A percentile compares a stretch with the other conserved stretches of the same genome.
These are phyloP conservation scores for Alethe diademata DNA, from an alignment of 2,113 vertebrate species.

Conservation along the genomic window DNA sequence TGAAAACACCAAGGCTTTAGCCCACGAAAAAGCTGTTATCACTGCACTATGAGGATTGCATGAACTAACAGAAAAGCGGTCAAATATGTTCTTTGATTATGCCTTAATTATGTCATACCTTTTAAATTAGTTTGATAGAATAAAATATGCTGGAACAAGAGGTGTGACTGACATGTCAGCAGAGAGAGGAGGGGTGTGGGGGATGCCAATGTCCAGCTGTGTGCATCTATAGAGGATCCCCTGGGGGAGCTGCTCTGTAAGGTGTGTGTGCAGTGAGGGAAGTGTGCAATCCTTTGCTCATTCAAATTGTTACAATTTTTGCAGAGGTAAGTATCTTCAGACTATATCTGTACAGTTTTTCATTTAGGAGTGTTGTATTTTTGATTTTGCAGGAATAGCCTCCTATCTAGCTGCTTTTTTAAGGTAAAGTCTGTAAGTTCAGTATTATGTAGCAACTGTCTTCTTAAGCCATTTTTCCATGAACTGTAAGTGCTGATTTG, in stretches of 20 bases:
- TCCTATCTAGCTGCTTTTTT: neutral
- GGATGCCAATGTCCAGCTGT: accelerated
- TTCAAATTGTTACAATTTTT: neutral
- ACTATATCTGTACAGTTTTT: neutral
- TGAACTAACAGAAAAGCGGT: neutral
- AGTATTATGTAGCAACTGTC: neutral
- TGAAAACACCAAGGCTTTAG: neutral
- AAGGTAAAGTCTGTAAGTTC: neutral
- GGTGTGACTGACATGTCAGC: neutral
- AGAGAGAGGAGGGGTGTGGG: neutral
- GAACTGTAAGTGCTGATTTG: neutral
- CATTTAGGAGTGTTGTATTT: neutral
- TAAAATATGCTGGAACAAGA: neutral
- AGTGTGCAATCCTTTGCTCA: neutral
- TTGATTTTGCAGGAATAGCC: neutral
- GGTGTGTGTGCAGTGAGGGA: neutral
- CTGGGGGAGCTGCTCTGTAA: neutral
- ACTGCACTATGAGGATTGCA: neutral
- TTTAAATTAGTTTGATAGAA: neutral
- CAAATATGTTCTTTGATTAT: neutral
- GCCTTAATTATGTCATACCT: neutral
- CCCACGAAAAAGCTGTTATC: neutral
- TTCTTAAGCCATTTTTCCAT: neutral
- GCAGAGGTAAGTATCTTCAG: neutral
- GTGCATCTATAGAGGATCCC: neutral